Percentiles rank a stretch among this genome's conserved stretches.
phyloP scores from a whole-genome alignment of 2,797 vertebrate genomes.

The Kryptopterus vitreolus region DNA sequence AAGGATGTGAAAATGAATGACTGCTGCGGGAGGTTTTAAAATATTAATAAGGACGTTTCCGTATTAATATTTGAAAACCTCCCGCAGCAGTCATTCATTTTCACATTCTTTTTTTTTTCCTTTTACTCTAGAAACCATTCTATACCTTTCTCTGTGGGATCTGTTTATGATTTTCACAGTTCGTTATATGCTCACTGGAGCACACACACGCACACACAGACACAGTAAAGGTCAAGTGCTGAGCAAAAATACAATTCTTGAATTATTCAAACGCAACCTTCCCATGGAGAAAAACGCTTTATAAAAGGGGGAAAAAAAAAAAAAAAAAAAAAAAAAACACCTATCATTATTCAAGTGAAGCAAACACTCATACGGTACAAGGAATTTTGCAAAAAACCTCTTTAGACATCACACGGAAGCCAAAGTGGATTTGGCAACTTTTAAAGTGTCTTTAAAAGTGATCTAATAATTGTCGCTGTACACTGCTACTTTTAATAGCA shows the following conservation, averaged over 20 bases:
- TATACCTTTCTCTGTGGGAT: constrained; percentile 31
- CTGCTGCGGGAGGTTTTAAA: constrained; percentile 30
- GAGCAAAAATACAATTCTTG: constrained; percentile 70
- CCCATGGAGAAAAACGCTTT: constrained; percentile 49
- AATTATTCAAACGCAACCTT: constrained; percentile 74
- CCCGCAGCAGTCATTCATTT: constrained; percentile 23
- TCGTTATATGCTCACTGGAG: constrained; percentile 29
- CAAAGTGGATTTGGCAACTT: constrained; percentile 4
- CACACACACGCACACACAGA: constrained; percentile 33
- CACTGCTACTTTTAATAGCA: not conserved
- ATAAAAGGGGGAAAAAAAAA: constrained; percentile 20
- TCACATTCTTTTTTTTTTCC: not conserved
- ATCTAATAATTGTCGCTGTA: not conserved
- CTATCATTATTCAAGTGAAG: constrained; percentile 57
- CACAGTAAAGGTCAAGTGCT: constrained; percentile 49
- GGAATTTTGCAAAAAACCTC: constrained; percentile 15
- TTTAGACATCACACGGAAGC: not conserved
- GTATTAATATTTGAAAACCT: constrained; percentile 18
- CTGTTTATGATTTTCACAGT: constrained; percentile 32
- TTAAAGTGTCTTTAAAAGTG: not conserved
- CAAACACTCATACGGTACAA: constrained; percentile 33
- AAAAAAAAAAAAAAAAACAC: constrained; percentile 56
- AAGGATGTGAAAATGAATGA: constrained; percentile 2
- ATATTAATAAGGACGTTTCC: not conserved
- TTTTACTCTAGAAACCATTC: constrained; percentile 19